Base-by-base conservation (phyloP, 1,140 invertebrate species). In the Papilio xuthus region DNA sequence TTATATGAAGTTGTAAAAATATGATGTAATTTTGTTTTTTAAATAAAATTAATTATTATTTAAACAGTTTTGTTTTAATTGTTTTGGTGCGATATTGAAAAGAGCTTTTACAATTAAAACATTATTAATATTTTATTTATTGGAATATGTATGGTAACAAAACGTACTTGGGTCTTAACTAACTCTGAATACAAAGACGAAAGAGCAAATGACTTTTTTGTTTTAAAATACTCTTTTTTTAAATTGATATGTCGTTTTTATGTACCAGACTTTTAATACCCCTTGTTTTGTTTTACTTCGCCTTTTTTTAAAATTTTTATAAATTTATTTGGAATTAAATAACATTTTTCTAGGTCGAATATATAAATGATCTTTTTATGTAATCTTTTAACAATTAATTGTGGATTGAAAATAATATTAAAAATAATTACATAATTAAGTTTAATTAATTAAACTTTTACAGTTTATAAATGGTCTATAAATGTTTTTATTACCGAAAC, bases 381-480 rank as follows among this genome's bases (percentile, higher is more conserved):
- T 56, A 20, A n/a, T n/a, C n/a, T n/a, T n/a, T n/a, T n/a, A n/a
- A 20, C n/a, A 23, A 7, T 56, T 56, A 56, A 20, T 23, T 56
- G 3, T 56, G 18, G 53, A 23, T 9, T 9, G 20, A 56, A 23
- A n/a, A 23, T 10, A 13, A 26, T 23, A 60, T 60, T 18, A 12
- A 28, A 67, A 67, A 67, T 18, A 67, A 8, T 60, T 26, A 26
- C 23, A 60, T 20, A 28, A 2, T 63, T 60, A 2, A 50, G 18
- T 50, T 50, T 15, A 18, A 50, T 63, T 8, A 28, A 18, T 67
- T 12, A 12, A 28, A 63, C 26, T 63, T 32, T 9, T n/a, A n/a
- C n/a, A n/a, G n/a, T n/a, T n/a, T n/a, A n/a, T n/a, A n/a, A n/a
- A 63, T 72, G 6, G 20, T 72, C 70, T 26, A 72, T 42, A 20